A percentile compares a stretch with the other conserved stretches of the same genome.
Evolutionary conservation across 2,888 invertebrate genomes (phyloP).

Genomic region (Lottia gigantea): DNA sequence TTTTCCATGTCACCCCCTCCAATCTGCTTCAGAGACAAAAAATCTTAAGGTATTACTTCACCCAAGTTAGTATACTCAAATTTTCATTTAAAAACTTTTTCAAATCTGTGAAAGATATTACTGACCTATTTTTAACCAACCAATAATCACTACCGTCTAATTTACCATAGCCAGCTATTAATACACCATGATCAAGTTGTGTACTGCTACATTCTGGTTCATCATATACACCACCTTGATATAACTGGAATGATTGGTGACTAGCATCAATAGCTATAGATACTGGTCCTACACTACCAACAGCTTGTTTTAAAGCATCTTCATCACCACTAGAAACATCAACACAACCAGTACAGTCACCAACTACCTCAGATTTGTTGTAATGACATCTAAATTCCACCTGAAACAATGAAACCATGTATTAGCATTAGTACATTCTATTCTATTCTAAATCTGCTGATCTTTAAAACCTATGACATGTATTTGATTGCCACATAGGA

Average conservation of each 20-base stretch:
- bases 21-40: too few relatives aligned
- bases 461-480: too few relatives aligned
- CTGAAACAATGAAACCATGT: neutral
- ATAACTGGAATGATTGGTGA: constrained; percentile 70
- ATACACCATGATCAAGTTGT: constrained; percentile 41
- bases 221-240: constrained; percentile 46
- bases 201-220: constrained; percentile 40
- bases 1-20: too few relatives aligned
- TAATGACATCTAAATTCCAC: constrained; percentile 44
- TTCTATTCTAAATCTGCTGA: too few relatives aligned
- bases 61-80: too few relatives aligned
- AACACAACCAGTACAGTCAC: constrained; percentile 46
- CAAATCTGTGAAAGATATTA: too few relatives aligned
- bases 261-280: constrained; percentile 90
- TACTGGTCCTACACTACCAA: constrained; percentile 72
- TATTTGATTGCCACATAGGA: too few relatives aligned
- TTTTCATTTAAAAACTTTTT: too few relatives aligned
- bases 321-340: constrained; percentile 50
- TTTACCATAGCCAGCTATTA: constrained; percentile 47
- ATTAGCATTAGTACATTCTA: too few relatives aligned
- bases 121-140: constrained; percentile 55
- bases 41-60: too few relatives aligned
- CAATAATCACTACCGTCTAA: constrained; percentile 45
- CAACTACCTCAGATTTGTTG: constrained; percentile 37
- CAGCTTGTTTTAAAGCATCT: constrained; percentile 42